Percentiles rank a stretch among this genome's conserved stretches.
These are phyloP conservation scores for Notamacropus eugenii DNA, from an alignment of 2,797 vertebrate species.

Conservation along the genomic window DNA sequence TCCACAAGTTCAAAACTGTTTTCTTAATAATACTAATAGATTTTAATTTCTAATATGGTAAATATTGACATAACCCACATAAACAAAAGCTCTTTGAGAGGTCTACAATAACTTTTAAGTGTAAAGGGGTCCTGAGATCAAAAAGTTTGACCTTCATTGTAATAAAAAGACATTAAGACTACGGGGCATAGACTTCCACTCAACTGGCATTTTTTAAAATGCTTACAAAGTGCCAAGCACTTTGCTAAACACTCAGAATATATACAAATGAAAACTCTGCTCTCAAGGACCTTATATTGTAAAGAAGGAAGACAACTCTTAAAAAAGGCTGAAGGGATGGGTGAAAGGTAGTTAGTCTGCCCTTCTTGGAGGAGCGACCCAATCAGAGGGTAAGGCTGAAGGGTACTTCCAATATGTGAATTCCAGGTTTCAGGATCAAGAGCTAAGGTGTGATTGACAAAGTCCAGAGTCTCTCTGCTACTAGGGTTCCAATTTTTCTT, in stretches of 20 bases:
- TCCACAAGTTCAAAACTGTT: neutral
- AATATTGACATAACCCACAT: neutral
- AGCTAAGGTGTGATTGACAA: neutral
- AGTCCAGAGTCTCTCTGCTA: neutral
- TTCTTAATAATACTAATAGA: neutral
- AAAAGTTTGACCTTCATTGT: neutral
- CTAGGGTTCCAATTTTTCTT: neutral
- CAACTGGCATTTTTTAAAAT: neutral
- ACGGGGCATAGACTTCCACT: neutral
- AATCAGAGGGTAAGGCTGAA: too few relatives aligned
- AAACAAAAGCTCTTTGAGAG: neutral
- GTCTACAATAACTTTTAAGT: neutral
- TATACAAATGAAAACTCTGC: neutral
- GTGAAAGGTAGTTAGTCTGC: neutral
- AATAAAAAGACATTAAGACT: neutral
- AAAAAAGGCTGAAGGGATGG: neutral
- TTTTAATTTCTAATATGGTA: neutral
- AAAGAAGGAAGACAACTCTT: neutral
- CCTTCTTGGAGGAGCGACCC: neutral
- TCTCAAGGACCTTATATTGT: neutral
- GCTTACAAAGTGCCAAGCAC: neutral
- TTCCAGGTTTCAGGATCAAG: neutral
- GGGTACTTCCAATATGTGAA: neutral
- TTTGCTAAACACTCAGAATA: neutral
- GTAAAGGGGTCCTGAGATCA: neutral